These are phyloP conservation scores for Cossypha caffra DNA, from an alignment of 2,797 vertebrate species.

Conservation along the genomic window DNA sequence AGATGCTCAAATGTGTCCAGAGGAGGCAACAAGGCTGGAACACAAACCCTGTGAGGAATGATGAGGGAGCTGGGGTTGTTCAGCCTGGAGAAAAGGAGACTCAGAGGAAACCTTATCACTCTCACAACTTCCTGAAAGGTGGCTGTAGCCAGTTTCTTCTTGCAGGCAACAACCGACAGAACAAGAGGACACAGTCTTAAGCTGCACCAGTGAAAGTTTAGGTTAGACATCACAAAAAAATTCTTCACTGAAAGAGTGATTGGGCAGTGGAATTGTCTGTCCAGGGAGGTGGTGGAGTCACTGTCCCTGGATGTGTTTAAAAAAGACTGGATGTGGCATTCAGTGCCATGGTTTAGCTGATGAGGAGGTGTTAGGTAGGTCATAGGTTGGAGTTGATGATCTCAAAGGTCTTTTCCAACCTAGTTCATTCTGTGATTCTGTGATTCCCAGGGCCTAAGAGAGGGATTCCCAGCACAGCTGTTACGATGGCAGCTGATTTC, in stretches of 20 bases:
- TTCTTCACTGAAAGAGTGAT: background rate
- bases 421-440: background rate
- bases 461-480: background rate
- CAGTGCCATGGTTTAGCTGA: background rate
- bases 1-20: rapidly evolving
- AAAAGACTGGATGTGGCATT: background rate
- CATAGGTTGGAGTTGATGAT: background rate
- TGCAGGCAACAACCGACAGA: too few species aligned
- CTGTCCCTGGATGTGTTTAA: background rate
- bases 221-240: background rate
- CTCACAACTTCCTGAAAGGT: rapidly evolving
- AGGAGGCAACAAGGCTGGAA: background rate
- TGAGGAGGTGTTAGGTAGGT: background rate
- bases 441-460: rapidly evolving
- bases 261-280: background rate
- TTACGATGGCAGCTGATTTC: background rate
- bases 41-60: rapidly evolving
- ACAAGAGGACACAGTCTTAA: background rate
- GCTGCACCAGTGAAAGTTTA: background rate
- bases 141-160: rapidly evolving
- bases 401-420: background rate
- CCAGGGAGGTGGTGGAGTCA: background rate
- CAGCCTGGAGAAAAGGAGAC: background rate
- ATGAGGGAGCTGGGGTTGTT: background rate
- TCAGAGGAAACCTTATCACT: too few species aligned